Evolutionary conservation across 1,140 invertebrate species (phyloP), one percentile per base, ranked within the genome.

Genomic region (Homarus americanus): DNA sequence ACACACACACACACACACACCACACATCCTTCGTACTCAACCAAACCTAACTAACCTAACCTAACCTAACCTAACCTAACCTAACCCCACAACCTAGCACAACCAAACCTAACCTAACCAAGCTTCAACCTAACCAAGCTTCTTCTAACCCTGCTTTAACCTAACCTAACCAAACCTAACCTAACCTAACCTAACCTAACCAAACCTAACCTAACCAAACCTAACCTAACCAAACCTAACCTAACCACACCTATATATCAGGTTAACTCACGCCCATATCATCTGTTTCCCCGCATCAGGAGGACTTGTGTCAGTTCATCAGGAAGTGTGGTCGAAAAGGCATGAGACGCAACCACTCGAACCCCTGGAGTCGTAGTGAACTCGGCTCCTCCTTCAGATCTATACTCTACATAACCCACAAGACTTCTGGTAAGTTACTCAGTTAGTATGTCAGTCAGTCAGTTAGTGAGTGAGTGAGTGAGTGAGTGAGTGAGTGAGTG

Each of bases 331-430:
- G 63, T 15, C 28, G 83, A 1, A 73, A 49, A 40, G 9, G 40
- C 15, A 41, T 44, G 0, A 38, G 41, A 7, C 79, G 79, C 10
- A 49, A 63, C 32, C 44, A 41, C 12, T 58, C 79, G 10, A 34
- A 34, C 49, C 44, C 49, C 2, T 82, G 44, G 44, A 49, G 40
- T 41, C 69, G 82, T 34, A 92, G 86, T 49, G 80, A 89, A 9
- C 78, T 69, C 1, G 91, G 91, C 9, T 92, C 91, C 0, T 92
- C 91, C 49, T 87, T 87, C 58, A n/a, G 91, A 4, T 89, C 91
- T 10, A 88, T 88, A 20, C 86, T 92, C 20, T 84, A 88, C 72
- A 89, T 92, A 41, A 84, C 91, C 9, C 91, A 89, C 86, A 83
- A 82, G 66, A 89, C 80, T 28, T 92, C 91, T 34, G 63, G 85